Conservation (phyloP, 2,888 invertebrate species). For the Ceriagrion tenellum region DNA sequence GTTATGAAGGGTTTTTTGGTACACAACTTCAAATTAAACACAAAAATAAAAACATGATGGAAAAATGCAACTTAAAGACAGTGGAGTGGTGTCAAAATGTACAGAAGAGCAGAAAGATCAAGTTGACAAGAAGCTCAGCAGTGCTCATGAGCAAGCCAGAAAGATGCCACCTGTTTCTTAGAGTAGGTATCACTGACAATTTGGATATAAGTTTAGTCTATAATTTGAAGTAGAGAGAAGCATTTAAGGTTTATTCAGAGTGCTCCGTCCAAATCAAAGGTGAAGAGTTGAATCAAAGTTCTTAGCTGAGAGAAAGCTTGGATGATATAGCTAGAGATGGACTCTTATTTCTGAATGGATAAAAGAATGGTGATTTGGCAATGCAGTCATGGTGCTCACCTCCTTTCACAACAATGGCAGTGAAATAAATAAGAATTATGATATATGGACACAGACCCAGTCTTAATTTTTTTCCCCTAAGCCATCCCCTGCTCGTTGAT, state of each 20-base stretch:
- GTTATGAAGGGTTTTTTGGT: not conserved
- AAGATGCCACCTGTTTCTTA: not conserved
- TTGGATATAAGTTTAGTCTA: not conserved
- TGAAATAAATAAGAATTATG: conserved; percentile 61
- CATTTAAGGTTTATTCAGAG: not conserved
- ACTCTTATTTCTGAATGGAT: conserved; percentile 34
- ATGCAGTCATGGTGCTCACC: conserved; percentile 49
- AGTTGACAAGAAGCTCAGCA: not conserved
- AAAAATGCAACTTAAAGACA: not conserved
- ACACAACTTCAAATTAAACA: not conserved
- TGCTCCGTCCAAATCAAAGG: conserved; percentile 37
- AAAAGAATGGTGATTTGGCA: conserved; percentile 46
- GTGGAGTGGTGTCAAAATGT: not conserved
- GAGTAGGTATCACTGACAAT: not conserved
- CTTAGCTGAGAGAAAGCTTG: conserved; percentile 43
- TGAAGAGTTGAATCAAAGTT: conserved; percentile 18
- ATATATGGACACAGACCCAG: conserved; percentile 33
- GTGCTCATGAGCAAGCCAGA: conserved; percentile 8
- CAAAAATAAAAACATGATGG: not conserved
- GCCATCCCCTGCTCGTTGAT: conserved; percentile 31
- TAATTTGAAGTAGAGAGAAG: not conserved
- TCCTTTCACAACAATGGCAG: conserved; percentile 42
- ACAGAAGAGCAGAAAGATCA: not conserved
- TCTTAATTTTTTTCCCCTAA: conserved; percentile 28
- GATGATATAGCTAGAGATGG: conserved; percentile 35